phyloP scores from a whole-genome alignment of 1,140 invertebrate species.

The Euura lappo region DNA sequence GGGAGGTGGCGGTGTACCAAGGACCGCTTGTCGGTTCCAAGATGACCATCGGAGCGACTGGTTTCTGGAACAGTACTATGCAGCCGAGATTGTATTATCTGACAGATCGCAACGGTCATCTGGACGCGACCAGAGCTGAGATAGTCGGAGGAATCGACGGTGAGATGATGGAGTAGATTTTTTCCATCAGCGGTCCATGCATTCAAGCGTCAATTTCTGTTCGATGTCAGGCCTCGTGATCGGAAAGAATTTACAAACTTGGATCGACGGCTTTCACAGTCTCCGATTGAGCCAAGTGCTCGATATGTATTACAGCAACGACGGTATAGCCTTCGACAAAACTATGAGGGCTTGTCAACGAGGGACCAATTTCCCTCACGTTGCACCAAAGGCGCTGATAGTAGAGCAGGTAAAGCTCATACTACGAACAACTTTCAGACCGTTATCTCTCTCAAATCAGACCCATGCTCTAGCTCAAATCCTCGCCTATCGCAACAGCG shows the following conservation, averaged over 20 bases:
- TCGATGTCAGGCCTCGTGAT: conserved; percentile 65
- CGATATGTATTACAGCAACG: conserved; percentile 73
- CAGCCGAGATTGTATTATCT: conserved; percentile 66
- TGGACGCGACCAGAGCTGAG: conserved; percentile 70
- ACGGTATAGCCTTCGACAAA: conserved; percentile 64
- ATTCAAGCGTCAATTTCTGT: conserved; percentile 11
- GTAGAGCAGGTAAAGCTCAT: conserved; percentile 43
- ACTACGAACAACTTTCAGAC: not conserved
- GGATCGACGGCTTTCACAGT: conserved; percentile 56
- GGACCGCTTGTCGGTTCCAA: conserved; percentile 57
- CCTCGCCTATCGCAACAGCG: conserved; percentile 36
- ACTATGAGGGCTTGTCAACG: conserved; percentile 65
- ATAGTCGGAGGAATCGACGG: conserved; percentile 72
- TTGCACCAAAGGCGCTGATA: conserved; percentile 34
- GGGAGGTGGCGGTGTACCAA: conserved; percentile 68
- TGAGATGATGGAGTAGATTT: conserved; percentile 37
- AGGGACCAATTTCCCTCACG: conserved; percentile 51
- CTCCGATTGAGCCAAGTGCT: conserved; percentile 70
- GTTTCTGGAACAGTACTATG: conserved; percentile 70
- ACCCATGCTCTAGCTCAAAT: conserved; percentile 39
- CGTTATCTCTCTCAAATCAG: conserved; percentile 23
- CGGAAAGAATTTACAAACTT: conserved; percentile 61
- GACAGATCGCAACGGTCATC: conserved; percentile 55
- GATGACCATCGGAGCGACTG: conserved; percentile 62
- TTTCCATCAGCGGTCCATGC: conserved; percentile 22